These are phyloP conservation scores for Scomber japonicus DNA, from an alignment of 2,113 vertebrate species.

Conservation along the genomic window DNA sequence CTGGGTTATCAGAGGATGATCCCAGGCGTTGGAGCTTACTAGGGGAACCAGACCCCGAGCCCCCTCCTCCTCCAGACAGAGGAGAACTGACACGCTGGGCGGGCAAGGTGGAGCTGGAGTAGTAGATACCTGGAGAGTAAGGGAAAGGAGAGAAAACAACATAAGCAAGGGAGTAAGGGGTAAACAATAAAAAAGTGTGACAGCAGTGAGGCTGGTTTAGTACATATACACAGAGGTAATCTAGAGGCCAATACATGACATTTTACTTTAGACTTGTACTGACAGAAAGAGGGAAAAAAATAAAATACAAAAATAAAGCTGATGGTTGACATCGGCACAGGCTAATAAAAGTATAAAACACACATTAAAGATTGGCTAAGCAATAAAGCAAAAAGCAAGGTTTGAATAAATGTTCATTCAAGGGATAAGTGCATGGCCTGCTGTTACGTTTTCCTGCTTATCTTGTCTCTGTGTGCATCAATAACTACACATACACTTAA, in stretches of 20 bases:
- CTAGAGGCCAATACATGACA: background rate
- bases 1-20: slow-evolving; percentile 88
- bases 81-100: slow-evolving; percentile 94
- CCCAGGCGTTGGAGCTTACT: slow-evolving; percentile 94
- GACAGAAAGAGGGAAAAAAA: background rate
- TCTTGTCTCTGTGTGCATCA: too few relatives aligned
- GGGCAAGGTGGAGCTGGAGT: slow-evolving; percentile 95
- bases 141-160: slow-evolving; percentile 58
- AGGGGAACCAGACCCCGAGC: slow-evolving; percentile 87
- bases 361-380: too few relatives aligned
- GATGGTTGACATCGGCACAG: background rate
- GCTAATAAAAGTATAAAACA: background rate
- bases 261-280: background rate
- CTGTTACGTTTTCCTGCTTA: too few relatives aligned
- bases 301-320: background rate
- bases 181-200: background rate
- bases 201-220: background rate
- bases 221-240: background rate
- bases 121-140: slow-evolving; percentile 86
- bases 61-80: slow-evolving; percentile 87
- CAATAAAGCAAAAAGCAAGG: background rate
- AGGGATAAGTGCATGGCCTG: too few relatives aligned
- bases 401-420: background rate
- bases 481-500: too few relatives aligned
- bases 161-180: background rate